A percentile compares a stretch with the other conserved stretches of the same genome.
Evolutionary conservation across 2,113 vertebrate species (phyloP).

Genomic region (Xerus inauris): DNA sequence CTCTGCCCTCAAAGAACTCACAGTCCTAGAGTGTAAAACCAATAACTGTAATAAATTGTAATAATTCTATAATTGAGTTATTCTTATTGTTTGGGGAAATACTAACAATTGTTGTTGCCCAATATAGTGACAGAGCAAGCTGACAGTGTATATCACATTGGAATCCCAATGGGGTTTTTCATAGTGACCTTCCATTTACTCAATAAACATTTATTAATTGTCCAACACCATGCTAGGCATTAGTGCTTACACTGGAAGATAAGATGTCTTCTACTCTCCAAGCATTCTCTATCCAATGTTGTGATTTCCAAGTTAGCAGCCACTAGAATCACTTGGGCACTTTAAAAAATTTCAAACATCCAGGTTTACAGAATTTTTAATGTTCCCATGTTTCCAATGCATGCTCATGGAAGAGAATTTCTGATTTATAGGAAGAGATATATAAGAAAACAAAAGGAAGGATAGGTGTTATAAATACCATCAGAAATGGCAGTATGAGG

Average conservation of each 20-base stretch:
- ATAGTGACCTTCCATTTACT: not conserved
- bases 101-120: slow-evolving; percentile 62
- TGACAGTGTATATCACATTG: not conserved
- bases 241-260: not conserved
- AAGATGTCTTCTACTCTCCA: not conserved
- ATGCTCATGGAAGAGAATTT: not conserved
- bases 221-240: not conserved
- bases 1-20: not conserved
- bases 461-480: not conserved
- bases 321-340: not conserved
- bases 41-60: slow-evolving; percentile 65
- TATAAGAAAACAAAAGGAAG: not conserved
- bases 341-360: not conserved
- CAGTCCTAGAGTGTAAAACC: slow-evolving; percentile 41
- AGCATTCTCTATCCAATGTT: not conserved
- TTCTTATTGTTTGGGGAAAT: slow-evolving; percentile 67
- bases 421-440: not conserved
- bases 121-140: slow-evolving; percentile 35
- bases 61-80: slow-evolving; percentile 68
- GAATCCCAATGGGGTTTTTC: not conserved
- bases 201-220: slow-evolving; percentile 10
- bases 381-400: not conserved
- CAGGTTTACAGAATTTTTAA: not conserved
- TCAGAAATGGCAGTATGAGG: not conserved
- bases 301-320: not conserved